These are phyloP conservation scores for Hippoglossus hippoglossus DNA, from an alignment of 2,797 vertebrate genomes.

Conservation along the genomic window DNA sequence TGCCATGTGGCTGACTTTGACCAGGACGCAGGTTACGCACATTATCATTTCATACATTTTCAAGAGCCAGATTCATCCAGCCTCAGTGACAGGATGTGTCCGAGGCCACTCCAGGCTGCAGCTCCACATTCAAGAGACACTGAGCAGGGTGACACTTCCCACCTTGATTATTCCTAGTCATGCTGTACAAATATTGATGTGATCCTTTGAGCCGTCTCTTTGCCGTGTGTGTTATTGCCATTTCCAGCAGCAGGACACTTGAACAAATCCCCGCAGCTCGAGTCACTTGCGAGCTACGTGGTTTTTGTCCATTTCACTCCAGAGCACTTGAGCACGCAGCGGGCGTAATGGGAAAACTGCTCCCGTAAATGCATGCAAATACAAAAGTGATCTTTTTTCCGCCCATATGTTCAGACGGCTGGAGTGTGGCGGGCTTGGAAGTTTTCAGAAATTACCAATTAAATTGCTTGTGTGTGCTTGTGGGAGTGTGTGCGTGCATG, in stretches of 20 bases:
- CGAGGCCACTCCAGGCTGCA: slow-evolving; percentile 87
- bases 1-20: slow-evolving; percentile 49
- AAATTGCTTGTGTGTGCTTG: slow-evolving; percentile 44
- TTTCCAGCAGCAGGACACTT: slow-evolving; percentile 88
- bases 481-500: slow-evolving; percentile 2
- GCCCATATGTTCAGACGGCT: slow-evolving; percentile 68
- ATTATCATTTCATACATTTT: slow-evolving; percentile 73
- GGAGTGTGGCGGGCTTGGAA: slow-evolving; percentile 39
- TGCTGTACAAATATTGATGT: slow-evolving; percentile 99
- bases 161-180: slow-evolving; percentile 98
- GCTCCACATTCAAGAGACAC: slow-evolving; percentile 91
- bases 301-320: slow-evolving; percentile 79
- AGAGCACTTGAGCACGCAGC: slow-evolving; percentile 85
- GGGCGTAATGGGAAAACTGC: slow-evolving; percentile 71
- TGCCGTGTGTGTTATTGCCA: slow-evolving; percentile 90
- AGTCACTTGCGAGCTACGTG: slow-evolving; percentile 87
- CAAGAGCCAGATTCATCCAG: slow-evolving; percentile 84
- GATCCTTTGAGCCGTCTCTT: slow-evolving; percentile 93
- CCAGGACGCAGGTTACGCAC: slow-evolving; percentile 57
- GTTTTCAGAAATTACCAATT: slow-evolving; percentile 57
- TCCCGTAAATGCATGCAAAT: slow-evolving; percentile 82
- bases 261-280: slow-evolving; percentile 91
- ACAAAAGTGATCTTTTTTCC: slow-evolving; percentile 75
- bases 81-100: slow-evolving; percentile 82
- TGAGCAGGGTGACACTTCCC: slow-evolving; percentile 86